Evolutionary conservation across 2,797 vertebrate genomes (phyloP), one percentile per base, ranked within the genome.

Genomic region (Thamnophis elegans): DNA sequence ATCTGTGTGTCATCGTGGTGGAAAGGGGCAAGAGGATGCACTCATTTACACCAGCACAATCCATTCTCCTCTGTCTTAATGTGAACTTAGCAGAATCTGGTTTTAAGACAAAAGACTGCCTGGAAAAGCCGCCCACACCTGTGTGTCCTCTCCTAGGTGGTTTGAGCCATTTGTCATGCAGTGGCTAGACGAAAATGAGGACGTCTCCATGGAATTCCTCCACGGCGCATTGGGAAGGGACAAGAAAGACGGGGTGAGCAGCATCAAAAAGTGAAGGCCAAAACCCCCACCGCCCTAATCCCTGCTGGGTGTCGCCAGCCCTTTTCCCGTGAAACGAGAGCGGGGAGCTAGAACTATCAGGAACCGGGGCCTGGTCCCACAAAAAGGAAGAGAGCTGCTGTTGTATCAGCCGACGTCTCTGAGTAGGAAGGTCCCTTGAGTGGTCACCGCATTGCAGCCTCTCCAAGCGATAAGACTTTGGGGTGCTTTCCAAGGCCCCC

Each of bases 111-210:
- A 78, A 78, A 78, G 73, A 42, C 36, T 8, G 3, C 9, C 3
- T 20, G 14, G 68, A 9, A 92, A 10, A 85, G n/a, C 18, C 90
- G 32, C 51, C 3, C 85, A 0, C 62, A 26, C 7, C 0, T 56
- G 20, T 82, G 3, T 92, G 51, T 47, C 53, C 20, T 91, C 93
- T 94, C 96, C 91, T 92, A 99, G 99, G 96, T 99, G 99, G 99
- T 99, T 99, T 91, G 99, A 99, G 93, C 99, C 99, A 5, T 99
- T 99, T 96, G 99, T 99, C 94, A 99, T 99, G 95, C 99, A 99
- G 96, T 99, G 99, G 99, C 97, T 99, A 90, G 99, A 98, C 96
- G 99, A 99, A 97, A 99, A 99, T 26, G 99, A 99, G 97, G 99
- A 98, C 12, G 99, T 99, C 32, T 98, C 99, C 91, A 98, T 99